Conservation (phyloP, 2,113 vertebrate genomes). For the Hippopotamus amphibius region DNA sequence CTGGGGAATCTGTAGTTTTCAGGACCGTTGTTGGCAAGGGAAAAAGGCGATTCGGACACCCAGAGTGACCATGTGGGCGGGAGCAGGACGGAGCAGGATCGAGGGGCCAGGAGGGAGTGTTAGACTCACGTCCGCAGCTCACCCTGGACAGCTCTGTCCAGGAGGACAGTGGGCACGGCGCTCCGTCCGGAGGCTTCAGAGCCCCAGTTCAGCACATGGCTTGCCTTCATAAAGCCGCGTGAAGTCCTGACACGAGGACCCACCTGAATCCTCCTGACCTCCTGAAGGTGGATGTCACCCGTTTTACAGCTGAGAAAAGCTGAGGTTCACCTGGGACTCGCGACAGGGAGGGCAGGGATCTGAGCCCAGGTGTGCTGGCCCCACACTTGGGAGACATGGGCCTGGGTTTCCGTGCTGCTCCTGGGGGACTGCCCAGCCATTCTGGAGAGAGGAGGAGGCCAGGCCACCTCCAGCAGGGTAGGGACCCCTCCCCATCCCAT, state of each 20-base stretch:
- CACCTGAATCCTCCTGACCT: not conserved
- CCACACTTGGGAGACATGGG: not conserved
- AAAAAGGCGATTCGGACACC: not conserved
- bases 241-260: no score
- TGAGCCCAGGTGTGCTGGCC: not conserved
- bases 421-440: not conserved
- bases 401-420: not conserved
- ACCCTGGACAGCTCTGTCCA: not conserved
- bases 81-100: not conserved
- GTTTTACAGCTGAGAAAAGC: not conserved
- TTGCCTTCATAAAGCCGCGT: no score
- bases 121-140: accelerated
- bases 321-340: not conserved
- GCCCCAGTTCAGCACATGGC: no score
- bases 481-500: not conserved
- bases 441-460: not conserved
- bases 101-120: accelerated
- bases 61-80: not conserved
- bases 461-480: not conserved
- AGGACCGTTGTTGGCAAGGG: not conserved
- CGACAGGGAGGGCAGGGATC: not conserved
- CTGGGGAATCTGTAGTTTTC: accelerated
- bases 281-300: not conserved
- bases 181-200: no score
- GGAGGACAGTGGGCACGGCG: no score